Evolutionary conservation across 2,113 vertebrate species (phyloP).

Genomic region (Urocynchramus pylzowi): DNA sequence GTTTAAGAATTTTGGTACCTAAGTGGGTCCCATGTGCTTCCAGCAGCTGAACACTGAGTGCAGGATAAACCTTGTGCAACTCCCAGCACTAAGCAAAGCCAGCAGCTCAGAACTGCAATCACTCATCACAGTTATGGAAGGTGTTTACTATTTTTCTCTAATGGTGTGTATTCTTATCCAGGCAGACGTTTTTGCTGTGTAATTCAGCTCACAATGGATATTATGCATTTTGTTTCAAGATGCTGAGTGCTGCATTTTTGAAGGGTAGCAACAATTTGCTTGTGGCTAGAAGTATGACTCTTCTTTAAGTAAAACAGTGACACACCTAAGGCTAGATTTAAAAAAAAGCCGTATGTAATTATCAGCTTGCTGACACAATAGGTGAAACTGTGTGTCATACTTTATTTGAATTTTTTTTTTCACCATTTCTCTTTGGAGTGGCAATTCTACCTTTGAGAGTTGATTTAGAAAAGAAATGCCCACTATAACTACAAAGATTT

Average conservation of each 20-base stretch:
- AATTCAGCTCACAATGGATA: not conserved
- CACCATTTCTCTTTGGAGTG: slow-evolving; percentile 22
- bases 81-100: not conserved
- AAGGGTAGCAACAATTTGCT: slow-evolving; percentile 52
- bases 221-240: slow-evolving; percentile 33
- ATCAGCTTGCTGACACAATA: slow-evolving; percentile 65
- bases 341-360: slow-evolving; percentile 54
- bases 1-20: not conserved
- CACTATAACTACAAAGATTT: not conserved
- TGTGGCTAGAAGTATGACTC: slow-evolving; percentile 66
- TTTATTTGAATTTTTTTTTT: slow-evolving; percentile 36
- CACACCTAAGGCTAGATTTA: slow-evolving; percentile 69
- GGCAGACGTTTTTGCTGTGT: not conserved
- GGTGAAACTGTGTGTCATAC: slow-evolving; percentile 70
- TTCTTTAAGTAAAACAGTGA: slow-evolving; percentile 59
- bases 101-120: not conserved
- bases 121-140: not conserved
- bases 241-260: slow-evolving; percentile 59
- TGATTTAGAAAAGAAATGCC: not conserved
- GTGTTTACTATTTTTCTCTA: not conserved
- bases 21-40: not conserved
- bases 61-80: not conserved
- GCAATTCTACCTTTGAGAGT: not conserved
- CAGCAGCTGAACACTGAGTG: not conserved
- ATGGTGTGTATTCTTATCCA: not conserved